Base-by-base conservation (phyloP, 2,113 vertebrate species). In the Chascanopsetta lugubris region DNA sequence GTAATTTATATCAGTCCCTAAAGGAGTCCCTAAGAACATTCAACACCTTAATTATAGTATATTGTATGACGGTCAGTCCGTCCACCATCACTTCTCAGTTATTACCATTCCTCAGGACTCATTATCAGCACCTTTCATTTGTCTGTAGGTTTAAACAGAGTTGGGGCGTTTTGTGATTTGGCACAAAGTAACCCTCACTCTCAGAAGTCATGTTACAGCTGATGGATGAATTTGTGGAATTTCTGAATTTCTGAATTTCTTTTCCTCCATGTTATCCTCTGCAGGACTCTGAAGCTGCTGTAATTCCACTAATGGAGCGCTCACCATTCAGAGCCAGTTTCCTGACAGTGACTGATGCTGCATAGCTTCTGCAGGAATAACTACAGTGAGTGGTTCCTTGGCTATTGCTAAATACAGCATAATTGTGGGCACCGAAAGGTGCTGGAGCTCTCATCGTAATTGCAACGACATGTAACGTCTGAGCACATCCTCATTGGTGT, bases 231-330 rank as follows among this genome's bases (percentile, higher is more conserved):
- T 49, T 29, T 48, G 53, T 78, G 72, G 49, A 38, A 26, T 74
- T 80, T 38, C 82, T 81, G 81, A 69, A 56, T n/a, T n/a, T n/a
- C n/a, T n/a, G 81, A 73, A 56, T 66, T 68, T 53, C 2, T 32
- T 26, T n/a, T 29, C 17, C 50, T 42, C 72, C 20, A 18, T 63
- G 58, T 61, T 45, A 20, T 32, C 65, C 38, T 72, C 63, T 69
- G 62, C 72, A 71, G 72, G 34, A 36, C 76, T 71, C 62, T 72
- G 59, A 82, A 69, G 56, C 71, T 64, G 74, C 76, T 74, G 78
- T 88, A 90, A 90, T 91, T 88, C 59, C 76, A 69, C 80, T 88
- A 91, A 91, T 91, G 90, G 84, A 85, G 66, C 53, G 62, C 61
- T 83, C 61, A 65, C 79, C 25, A 80, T 89, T 82, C 66, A 56